Evolutionary conservation across 1,140 invertebrate genomes (phyloP).

Genomic region (Eueides isabella): DNA sequence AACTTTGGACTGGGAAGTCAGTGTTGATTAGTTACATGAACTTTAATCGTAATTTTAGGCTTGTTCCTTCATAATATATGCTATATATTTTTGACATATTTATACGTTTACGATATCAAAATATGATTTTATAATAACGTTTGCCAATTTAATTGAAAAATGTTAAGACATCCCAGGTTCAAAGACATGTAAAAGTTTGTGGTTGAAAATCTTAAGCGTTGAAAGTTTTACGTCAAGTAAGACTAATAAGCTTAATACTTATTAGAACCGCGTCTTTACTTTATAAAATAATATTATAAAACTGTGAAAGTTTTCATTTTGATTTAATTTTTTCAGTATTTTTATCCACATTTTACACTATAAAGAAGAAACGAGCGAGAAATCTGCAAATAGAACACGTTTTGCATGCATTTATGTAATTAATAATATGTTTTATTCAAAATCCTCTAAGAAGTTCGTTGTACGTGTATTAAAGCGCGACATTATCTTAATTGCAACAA

Average conservation of each 20-base stretch:
- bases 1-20: slow-evolving; percentile 56
- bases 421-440: neutral
- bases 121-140: too few species aligned
- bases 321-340: too few species aligned
- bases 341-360: too few species aligned
- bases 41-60: neutral
- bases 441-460: slow-evolving; percentile 10
- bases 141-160: neutral
- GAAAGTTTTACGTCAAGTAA: neutral
- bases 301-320: neutral
- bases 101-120: too few species aligned
- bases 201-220: neutral
- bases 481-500: slow-evolving; percentile 65
- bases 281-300: neutral
- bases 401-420: neutral
- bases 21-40: slow-evolving; percentile 50
- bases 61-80: too few species aligned
- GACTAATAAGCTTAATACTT: neutral
- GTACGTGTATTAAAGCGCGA: slow-evolving; percentile 40
- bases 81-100: too few species aligned
- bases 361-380: neutral
- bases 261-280: neutral
- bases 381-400: neutral
- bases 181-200: neutral
- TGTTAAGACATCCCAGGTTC: neutral